phyloP scores from a whole-genome alignment of 2,888 invertebrate genomes.

The Caprella mutica region DNA sequence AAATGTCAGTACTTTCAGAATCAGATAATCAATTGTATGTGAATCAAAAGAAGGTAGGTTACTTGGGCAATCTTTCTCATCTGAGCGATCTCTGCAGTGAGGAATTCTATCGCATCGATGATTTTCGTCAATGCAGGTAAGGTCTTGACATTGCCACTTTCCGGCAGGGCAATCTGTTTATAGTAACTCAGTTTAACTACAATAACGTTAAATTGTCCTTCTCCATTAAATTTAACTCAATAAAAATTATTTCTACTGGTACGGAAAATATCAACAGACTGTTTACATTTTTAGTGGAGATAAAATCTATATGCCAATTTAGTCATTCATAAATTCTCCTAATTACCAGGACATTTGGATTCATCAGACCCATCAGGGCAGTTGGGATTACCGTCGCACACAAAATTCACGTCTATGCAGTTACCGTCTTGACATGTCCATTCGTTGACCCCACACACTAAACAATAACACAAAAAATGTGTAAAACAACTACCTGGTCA shows the following conservation, averaged over 20 bases:
- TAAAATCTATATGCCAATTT: too few species aligned
- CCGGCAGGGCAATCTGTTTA: background rate
- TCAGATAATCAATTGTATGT: too few species aligned
- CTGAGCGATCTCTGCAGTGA: conserved; percentile 10
- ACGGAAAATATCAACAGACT: too few species aligned
- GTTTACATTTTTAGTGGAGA: too few species aligned
- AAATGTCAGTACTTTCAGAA: background rate
- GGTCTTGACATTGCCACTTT: conserved; percentile 44
- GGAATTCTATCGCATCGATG: conserved; percentile 5
- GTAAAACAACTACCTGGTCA: too few species aligned
- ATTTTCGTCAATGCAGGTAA: conserved; percentile 35
- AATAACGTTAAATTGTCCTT: too few species aligned
- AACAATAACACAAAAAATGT: too few species aligned
- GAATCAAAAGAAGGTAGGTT: background rate
- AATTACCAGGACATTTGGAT: conserved; percentile 51
- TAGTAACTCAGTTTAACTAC: too few species aligned
- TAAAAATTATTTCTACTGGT: too few species aligned
- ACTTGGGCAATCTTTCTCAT: conserved; percentile 12
- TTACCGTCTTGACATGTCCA: conserved; percentile 68
- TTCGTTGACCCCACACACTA: conserved; percentile 39
- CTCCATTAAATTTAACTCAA: too few species aligned
- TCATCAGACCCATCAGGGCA: conserved; percentile 58
- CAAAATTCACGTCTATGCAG: conserved; percentile 54
- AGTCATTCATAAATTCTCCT: too few species aligned
- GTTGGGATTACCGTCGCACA: conserved; percentile 51